Percentiles rank a stretch among this genome's conserved stretches.
Evolutionary conservation across 2,888 invertebrate genomes (phyloP).

Genomic region (Nymphalis urticae): DNA sequence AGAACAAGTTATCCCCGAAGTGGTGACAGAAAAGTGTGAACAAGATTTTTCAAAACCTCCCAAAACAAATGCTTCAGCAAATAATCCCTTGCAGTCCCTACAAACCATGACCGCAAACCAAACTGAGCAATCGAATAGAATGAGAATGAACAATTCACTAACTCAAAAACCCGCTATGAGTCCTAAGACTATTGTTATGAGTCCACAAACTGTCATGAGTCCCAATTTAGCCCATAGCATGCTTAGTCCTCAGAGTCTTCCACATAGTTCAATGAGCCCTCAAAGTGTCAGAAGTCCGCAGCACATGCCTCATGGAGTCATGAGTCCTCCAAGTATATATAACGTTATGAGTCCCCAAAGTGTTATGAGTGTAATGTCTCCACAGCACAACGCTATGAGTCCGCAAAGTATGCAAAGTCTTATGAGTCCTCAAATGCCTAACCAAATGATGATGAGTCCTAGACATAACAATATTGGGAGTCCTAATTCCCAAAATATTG

Average conservation of each 20-base stretch:
- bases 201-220: slow-evolving; percentile 67
- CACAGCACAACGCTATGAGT: slow-evolving; percentile 75
- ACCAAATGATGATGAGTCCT: slow-evolving; percentile 76
- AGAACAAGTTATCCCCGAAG: slow-evolving; percentile 73
- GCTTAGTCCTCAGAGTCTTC: slow-evolving; percentile 74
- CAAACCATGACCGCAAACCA: slow-evolving; percentile 74
- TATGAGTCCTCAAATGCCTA: slow-evolving; percentile 75
- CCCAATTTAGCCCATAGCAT: slow-evolving; percentile 70
- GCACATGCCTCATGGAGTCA: slow-evolving; percentile 63
- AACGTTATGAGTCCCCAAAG: slow-evolving; percentile 78
- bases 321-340: slow-evolving; percentile 73
- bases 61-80: slow-evolving; percentile 51
- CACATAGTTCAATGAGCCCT: slow-evolving; percentile 75
- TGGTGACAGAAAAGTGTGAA: slow-evolving; percentile 57
- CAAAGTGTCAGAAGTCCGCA: slow-evolving; percentile 74
- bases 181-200: slow-evolving; percentile 70
- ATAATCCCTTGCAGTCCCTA: slow-evolving; percentile 68
- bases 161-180: slow-evolving; percentile 66
- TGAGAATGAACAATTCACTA: slow-evolving; percentile 61
- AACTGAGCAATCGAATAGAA: slow-evolving; percentile 65
- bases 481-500: slow-evolving; percentile 57
- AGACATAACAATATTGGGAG: slow-evolving; percentile 64
- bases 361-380: slow-evolving; percentile 77
- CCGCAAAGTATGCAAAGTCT: slow-evolving; percentile 75
- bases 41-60: slow-evolving; percentile 60